Percentiles rank a stretch among this genome's conserved stretches.
Conservation (phyloP, 2,888 invertebrate genomes). For the Panopea generosa region DNA sequence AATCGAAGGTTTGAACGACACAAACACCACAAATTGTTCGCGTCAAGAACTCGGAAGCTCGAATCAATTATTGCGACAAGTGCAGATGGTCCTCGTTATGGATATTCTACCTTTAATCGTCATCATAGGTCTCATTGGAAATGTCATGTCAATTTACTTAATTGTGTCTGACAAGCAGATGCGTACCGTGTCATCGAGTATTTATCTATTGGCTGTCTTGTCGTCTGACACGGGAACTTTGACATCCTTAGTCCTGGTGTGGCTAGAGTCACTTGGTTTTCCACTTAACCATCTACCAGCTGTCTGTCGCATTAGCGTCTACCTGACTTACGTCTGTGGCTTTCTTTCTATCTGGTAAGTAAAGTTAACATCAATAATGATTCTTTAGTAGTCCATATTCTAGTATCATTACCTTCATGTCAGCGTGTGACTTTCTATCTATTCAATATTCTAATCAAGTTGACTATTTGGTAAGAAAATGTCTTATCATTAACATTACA, state of each 20-base stretch:
- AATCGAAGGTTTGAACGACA: too few species aligned
- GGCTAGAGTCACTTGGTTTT: constrained; percentile 68
- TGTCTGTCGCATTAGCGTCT: constrained; percentile 69
- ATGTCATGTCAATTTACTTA: constrained; percentile 62
- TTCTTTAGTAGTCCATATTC: too few species aligned
- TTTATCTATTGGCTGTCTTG: constrained; percentile 66
- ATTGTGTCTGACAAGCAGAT: constrained; percentile 64
- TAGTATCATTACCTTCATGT: too few species aligned
- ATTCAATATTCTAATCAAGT: too few species aligned
- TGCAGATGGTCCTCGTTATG: constrained; percentile 47
- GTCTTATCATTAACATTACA: too few species aligned
- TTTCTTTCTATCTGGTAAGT: constrained; percentile 92
- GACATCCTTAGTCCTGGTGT: constrained; percentile 63
- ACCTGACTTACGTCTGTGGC: constrained; percentile 88
- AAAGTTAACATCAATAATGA: too few species aligned
- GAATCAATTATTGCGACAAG: constrained; percentile 3
- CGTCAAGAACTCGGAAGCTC: neutral
- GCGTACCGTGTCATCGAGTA: constrained; percentile 68
- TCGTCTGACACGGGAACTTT: constrained; percentile 67
- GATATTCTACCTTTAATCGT: constrained; percentile 66
- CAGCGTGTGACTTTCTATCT: too few species aligned
- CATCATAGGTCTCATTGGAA: constrained; percentile 68
- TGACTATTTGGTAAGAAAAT: too few species aligned
- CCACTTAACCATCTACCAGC: constrained; percentile 83
- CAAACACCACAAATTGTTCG: neutral